Percentiles rank a stretch among this genome's conserved stretches.
phyloP scores from a whole-genome alignment of 2,797 vertebrate species.

The Falco rusticolus region DNA sequence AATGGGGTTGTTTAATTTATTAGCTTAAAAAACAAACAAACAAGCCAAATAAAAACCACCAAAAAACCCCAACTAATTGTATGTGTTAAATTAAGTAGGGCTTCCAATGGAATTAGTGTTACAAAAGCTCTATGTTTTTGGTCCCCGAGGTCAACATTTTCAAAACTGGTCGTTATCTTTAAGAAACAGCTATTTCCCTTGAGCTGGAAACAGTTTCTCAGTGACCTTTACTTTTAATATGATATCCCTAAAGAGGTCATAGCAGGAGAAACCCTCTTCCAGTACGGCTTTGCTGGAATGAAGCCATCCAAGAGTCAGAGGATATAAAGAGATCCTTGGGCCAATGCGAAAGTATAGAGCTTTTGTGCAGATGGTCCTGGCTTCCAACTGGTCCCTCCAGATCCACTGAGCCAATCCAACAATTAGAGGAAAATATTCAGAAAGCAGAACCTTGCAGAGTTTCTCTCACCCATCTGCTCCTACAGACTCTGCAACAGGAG shows the following conservation, averaged over 20 bases:
- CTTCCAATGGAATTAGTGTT: slow-evolving; percentile 7
- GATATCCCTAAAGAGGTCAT: slow-evolving; percentile 44
- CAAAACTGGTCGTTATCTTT: slow-evolving; percentile 47
- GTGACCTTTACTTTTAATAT: slow-evolving; percentile 57
- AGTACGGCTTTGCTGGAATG: slow-evolving; percentile 30
- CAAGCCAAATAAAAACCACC: background rate
- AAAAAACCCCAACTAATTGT: background rate
- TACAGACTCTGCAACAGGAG: slow-evolving; percentile 55
- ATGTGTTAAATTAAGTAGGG: background rate
- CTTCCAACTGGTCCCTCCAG: slow-evolving; percentile 63
- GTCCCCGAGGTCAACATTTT: slow-evolving; percentile 41
- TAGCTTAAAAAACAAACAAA: background rate
- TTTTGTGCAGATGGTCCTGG: slow-evolving; percentile 66
- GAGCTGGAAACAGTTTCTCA: slow-evolving; percentile 29
- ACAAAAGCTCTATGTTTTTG: background rate
- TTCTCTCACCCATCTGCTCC: slow-evolving; percentile 65
- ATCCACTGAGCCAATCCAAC: slow-evolving; percentile 51
- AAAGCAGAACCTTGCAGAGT: slow-evolving; percentile 28
- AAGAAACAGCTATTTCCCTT: slow-evolving; percentile 48
- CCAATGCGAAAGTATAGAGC: slow-evolving; percentile 24
- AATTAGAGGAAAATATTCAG: slow-evolving; percentile 58
- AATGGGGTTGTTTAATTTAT: background rate
- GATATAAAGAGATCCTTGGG: slow-evolving; percentile 43
- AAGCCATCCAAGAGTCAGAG: slow-evolving; percentile 39
- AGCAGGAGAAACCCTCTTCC: slow-evolving; percentile 34